Base-by-base conservation (phyloP, 2,888 invertebrate species). In the Pandemis heparana region DNA sequence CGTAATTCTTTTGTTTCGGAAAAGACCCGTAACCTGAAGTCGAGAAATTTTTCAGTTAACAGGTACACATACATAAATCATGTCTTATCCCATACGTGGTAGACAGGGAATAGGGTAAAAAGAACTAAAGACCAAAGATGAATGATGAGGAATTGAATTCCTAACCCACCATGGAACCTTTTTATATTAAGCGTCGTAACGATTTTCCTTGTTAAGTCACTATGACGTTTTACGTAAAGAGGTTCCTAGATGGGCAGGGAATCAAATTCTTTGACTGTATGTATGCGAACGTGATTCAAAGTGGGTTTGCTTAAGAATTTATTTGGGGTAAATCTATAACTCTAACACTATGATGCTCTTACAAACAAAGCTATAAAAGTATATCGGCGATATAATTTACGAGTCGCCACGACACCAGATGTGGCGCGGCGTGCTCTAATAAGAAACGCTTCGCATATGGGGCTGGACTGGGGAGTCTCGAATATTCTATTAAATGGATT, bases 381-480 rank as follows among this genome's bases (percentile, higher is more conserved):
- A 60, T 46, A 68, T 60, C 43, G 53, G n/a, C 60, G 60, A 32
- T 56, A 56, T 43, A 48, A 59, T 68, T 68, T 60, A 68, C 56
- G 68, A 43, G 60, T 53, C 18, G 38, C 48, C 41, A 38, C 59
- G 68, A 60, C 68, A 46, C 68, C 68, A 68, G 68, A 68, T 68
- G 68, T 46, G 67, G 67, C 23, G 23, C 23, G 23, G 23, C 23
- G 16, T 8, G 38, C 32, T 16, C 65, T 53, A 53, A 67, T 67
- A 68, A 60, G 68, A 68, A 53, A 43, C 65, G 43, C 63, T 63
- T 61, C 63, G 66, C 56, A 67, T 18, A 46, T 60, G 68, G 60
- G 60, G 32, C 39, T 59, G 9, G 23, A 32, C 23, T 32, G 23
- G 23, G 23, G 23, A 32, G 23, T 32, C 18, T 56, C 5, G 10